Conservation (phyloP, 1,140 invertebrate genomes). For the Drepana arcuata region DNA sequence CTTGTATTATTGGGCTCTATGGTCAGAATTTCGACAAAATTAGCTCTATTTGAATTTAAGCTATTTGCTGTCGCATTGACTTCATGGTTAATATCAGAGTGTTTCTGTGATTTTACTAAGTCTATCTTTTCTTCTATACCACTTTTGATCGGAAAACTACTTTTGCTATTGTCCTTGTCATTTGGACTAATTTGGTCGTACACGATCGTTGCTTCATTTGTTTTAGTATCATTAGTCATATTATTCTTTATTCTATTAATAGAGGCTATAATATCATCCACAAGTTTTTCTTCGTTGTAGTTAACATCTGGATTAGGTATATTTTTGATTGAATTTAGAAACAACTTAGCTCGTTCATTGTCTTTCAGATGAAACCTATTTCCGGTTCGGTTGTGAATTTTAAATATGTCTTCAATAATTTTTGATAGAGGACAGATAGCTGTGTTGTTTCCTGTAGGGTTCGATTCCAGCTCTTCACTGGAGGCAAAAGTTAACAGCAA, state of each 20-base stretch:
- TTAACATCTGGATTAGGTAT: conserved; percentile 27
- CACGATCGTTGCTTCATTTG: conserved; percentile 55
- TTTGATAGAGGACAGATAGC: conserved; percentile 51
- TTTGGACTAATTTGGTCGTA: conserved; percentile 21
- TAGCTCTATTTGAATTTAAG: conserved; percentile 22
- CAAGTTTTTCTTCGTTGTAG: conserved; percentile 44
- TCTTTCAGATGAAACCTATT: conserved; percentile 20
- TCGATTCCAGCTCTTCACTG: conserved; percentile 8
- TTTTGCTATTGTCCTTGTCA: conserved; percentile 16
- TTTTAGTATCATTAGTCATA: conserved; percentile 23
- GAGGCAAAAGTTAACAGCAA: conserved; percentile 10
- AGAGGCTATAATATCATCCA: conserved; percentile 56
- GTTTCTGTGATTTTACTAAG: conserved; percentile 12
- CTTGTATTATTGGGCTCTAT: conserved; percentile 52
- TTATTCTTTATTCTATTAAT: conserved; percentile 61
- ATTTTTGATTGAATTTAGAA: conserved; percentile 37
- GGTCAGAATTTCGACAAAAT: conserved; percentile 53
- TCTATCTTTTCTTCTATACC: conserved; percentile 49
- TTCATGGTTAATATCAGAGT: conserved; percentile 12
- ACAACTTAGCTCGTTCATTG: conserved; percentile 32
- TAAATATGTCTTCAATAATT: conserved; percentile 61
- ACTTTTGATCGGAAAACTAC: conserved; percentile 37
- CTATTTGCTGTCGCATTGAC: conserved; percentile 13
- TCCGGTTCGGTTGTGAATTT: conserved; percentile 37
- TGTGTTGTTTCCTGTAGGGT: conserved; percentile 15